Evolutionary conservation across 2,888 invertebrate genomes (phyloP), one percentile per base, ranked within the genome.

Genomic region (Pterostichus madidus): DNA sequence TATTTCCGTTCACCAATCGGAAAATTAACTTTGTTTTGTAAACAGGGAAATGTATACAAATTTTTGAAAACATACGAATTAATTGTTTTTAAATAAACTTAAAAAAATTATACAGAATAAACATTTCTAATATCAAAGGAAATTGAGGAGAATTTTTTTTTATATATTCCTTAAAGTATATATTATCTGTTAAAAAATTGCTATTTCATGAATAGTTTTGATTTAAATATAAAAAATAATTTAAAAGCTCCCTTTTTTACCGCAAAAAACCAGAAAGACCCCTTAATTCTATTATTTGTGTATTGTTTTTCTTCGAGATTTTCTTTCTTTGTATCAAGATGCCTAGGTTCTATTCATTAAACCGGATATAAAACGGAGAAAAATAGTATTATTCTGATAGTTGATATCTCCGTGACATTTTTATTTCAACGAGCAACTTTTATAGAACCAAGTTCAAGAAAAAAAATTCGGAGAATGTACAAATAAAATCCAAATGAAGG

Each of bases 401-500:
- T 53, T 53, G 53, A 53, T 53, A 4, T 17, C 53, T 15, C 13
- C 15, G 53, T 15, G 17, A 53, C 10, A 53, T 53, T 53, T 53
- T 53, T 53, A 53, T 53, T 53, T 53, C 7, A 53, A n/a, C 53
- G 10, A n/a, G 5, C 2, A 46, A 46, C 6, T 46, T 46, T 46
- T 46, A 46, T 46, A 46, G 46, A 46, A 46, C 46, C 46, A 46
- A 46, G n/a, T 46, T 5, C 35, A 35, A 6, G 35, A 3, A 35
- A 35, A 61, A 61, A 61, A 11, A 35, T 13, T 32, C 24, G 61
- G 32, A 61, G 13, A 44, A 10, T 68, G 15, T 68, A 13, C 7
- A 68, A 15, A 68, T 68, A 68, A 68, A 44, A 61, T 61, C 8
- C 32, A 61, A 61, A 61, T 59, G 31, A 61, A 46, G 61, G 11